Base-by-base conservation (phyloP, 2,888 invertebrate species). In the Ormyrus thymus region DNA sequence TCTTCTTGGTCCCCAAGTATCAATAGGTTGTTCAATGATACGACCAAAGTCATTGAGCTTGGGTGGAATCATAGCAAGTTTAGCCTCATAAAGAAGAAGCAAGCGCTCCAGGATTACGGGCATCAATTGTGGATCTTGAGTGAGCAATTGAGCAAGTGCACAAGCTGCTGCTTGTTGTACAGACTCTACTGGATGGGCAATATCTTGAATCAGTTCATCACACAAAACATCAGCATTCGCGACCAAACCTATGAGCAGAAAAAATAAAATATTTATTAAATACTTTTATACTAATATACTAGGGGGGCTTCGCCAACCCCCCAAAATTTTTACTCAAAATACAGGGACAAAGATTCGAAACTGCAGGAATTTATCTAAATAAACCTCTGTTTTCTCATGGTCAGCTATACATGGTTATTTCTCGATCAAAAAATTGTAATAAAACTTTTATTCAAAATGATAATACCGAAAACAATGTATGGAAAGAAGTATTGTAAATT, bases 21-120 rank as follows among this genome's bases (percentile, higher is more conserved):
- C 99, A 75, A 96, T 92, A 0, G 97, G 94, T 84, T 94, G 94
- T 86, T 95, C 95, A 56, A 97, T 92, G 88, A 96, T 94, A 82
- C 99, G 94, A 11, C 98, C 98, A 91, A 99, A 97, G 88, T 96
- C 95, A 91, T 99, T 98, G 83, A 97, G 91, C 88, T 94, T 93
- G 0, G 97, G 95, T 11, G 97, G 96, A 85, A 96, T 95, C 92
- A 96, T 92, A 84, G 94, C 93, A 77, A 97, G 90, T 86, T 95
- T 95, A 48, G 95, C 94, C 64, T 93, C 92, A 87, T 98, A 98
- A 7, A 95, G 92, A 15, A 92, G 91, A 82, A 97, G 92, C 59
- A 98, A 88, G 72, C 91, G 91, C 64, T 93, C 91, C 75, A 97
- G 89, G 80, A 94, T 93, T 1, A 86, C 86, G 0, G 78, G 69